Evolutionary conservation across 2,797 vertebrate species (phyloP).

Genomic region (Tokudaia muenninki): DNA sequence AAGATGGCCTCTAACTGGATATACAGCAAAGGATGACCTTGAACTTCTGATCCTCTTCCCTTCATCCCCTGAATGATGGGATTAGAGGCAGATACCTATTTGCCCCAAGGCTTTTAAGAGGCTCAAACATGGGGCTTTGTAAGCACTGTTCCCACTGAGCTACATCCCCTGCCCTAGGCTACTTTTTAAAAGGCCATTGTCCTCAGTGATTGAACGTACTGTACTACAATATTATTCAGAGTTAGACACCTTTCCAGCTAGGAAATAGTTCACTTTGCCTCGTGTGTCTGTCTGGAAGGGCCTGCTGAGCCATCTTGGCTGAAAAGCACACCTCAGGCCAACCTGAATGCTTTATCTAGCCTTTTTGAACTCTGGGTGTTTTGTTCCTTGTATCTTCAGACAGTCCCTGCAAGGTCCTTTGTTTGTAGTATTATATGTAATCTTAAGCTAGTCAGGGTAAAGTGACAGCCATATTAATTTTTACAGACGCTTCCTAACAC

Average conservation of each 20-base stretch:
- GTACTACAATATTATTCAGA: slow-evolving; percentile 40
- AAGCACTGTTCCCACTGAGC: neutral
- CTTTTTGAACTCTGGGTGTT: neutral
- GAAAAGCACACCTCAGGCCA: neutral
- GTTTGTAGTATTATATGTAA: too few relatives aligned
- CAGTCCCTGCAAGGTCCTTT: too few relatives aligned
- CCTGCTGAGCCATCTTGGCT: neutral
- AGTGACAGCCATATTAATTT: neutral
- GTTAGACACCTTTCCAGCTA: neutral
- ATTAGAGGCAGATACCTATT: neutral
- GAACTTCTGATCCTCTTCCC: neutral
- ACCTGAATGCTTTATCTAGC: neutral
- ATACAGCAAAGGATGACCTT: neutral
- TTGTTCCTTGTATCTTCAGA: neutral
- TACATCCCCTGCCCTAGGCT: neutral
- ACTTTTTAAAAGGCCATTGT: slow-evolving; percentile 23
- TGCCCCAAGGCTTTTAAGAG: neutral
- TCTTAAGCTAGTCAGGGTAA: neutral
- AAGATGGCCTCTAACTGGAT: neutral
- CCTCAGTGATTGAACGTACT: neutral
- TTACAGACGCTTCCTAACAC: neutral
- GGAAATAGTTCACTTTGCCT: neutral
- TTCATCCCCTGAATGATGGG: neutral
- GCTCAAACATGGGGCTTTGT: neutral
- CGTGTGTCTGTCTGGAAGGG: neutral